Evolutionary conservation across 2,888 invertebrate species (phyloP), one percentile per base, ranked within the genome.

Genomic region (Agrotis exclamationis): DNA sequence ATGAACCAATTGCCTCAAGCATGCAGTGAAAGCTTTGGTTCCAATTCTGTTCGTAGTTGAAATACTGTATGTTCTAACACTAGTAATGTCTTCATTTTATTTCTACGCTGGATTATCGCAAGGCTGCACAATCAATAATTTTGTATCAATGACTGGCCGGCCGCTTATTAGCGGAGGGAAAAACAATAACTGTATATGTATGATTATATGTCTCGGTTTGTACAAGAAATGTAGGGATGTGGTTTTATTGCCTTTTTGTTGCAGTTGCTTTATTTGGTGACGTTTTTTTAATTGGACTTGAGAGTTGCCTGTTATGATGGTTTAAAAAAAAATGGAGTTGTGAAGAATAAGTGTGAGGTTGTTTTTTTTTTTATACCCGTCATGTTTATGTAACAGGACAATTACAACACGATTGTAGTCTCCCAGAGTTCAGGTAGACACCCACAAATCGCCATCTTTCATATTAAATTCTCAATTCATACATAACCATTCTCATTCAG

Each of bases 151-250:
- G 94, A 93, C 93, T 91, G 81, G 86, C 91, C 87, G 89, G 74
- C 92, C 93, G 91, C 93, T 95, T 95, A 95, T 96, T 96, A 95
- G 90, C 86, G 87, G 88, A 82, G 88, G 86, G 86, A 93, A 94
- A 95, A 95, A 95, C 93, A 95, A 95, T 94, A 94, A 94, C 92
- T 92, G 92, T 90, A 20, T 62, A 89, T 77, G 82, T 82, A 84
- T 90, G 93, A 93, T 93, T 93, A 93, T 92, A 93, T 88, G 83
- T 82, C 85, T 80, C 76, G 83, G 74, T 82, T 53, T 76, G 79
- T 69, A 70, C 71, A 47, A 83, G 88, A 65, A 79, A 86, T 76
- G 28, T 88, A 80, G 86, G 93, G 95, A 94, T 86, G 77, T 67
- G 83, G 72, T 58, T 53, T 60, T 54, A 33, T 59, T 64, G 28